Base-by-base conservation (phyloP, 1,140 invertebrate genomes). In the Neuroterus valhalla region DNA sequence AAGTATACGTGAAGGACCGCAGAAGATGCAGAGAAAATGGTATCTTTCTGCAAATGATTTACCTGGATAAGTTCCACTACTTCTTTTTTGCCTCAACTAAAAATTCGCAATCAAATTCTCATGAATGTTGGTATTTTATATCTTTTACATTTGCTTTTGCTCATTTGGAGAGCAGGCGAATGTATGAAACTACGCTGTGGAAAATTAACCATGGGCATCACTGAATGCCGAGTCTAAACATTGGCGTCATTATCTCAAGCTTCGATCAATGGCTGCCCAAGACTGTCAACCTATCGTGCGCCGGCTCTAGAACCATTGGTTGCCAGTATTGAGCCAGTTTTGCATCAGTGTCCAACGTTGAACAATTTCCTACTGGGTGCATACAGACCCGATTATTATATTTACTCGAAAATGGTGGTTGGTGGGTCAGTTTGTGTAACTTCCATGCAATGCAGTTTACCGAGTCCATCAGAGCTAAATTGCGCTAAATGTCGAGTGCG, bases 361-460 rank as follows among this genome's bases (percentile, higher is more conserved):
- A n/a, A n/a, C n/a, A n/a, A n/a, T n/a, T n/a, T n/a, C n/a, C n/a
- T n/a, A n/a, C n/a, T n/a, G n/a, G n/a, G n/a, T n/a, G n/a, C n/a
- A n/a, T n/a, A n/a, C n/a, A n/a, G n/a, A n/a, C n/a, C n/a, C n/a
- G n/a, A n/a, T n/a, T n/a, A n/a, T n/a, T n/a, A n/a, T n/a, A n/a
- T 70, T 70, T 77, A 78, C 71, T 82, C 81, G 78, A 78, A 74
- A 80, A 80, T 74, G 71, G 81, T 72, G 81, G 78, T 80, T 80
- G 78, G 77, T 80, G 76, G 77, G 68, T 82, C 77, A 77, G 78
- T 78, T 82, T 78, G 78, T 82, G 78, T 74, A 80, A 80, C 78
- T 82, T 82, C 79, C 80, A 82, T 79, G 78, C 69, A 72, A 78
- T 79, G 79, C 72, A 81, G 74, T 76, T 72, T 70, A 79, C 79